Evolutionary conservation across 2,797 vertebrate species (phyloP).

Genomic region (Trematomus bernacchii): DNA sequence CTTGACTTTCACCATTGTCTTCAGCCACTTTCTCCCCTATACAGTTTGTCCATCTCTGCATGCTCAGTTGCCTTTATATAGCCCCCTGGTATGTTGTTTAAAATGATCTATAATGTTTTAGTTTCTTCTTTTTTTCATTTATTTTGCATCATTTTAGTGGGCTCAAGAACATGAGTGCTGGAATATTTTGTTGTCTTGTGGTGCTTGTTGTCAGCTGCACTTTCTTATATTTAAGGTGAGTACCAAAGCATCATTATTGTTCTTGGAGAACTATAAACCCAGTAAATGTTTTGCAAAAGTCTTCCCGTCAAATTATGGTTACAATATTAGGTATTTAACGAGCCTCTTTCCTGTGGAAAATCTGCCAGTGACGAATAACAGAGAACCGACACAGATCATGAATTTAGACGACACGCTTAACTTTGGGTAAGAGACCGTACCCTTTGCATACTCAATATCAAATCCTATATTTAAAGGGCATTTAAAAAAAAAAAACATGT

Average conservation of each 20-base stretch:
- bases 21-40: background rate
- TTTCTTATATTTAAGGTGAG: too few relatives aligned
- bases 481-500: too few relatives aligned
- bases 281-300: background rate
- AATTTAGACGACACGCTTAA: slow-evolving; percentile 8
- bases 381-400: rapidly evolving
- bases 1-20: background rate
- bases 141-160: background rate
- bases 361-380: rapidly evolving
- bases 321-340: background rate
- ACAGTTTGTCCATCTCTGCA: too few relatives aligned
- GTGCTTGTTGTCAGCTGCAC: background rate
- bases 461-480: too few relatives aligned
- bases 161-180: background rate
- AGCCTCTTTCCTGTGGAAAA: too few relatives aligned
- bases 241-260: too few relatives aligned
- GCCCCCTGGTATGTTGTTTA: background rate
- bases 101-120: background rate
- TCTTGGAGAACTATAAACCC: too few relatives aligned
- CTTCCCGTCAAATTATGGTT: background rate
- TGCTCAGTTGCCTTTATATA: too few relatives aligned
- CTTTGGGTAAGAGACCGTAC: slow-evolving; percentile 32
- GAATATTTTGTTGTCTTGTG: background rate
- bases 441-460: background rate
- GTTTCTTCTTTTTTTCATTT: background rate